These are phyloP conservation scores for Drosophila insularis DNA, from an alignment of 1,140 invertebrate species.

Conservation along the genomic window DNA sequence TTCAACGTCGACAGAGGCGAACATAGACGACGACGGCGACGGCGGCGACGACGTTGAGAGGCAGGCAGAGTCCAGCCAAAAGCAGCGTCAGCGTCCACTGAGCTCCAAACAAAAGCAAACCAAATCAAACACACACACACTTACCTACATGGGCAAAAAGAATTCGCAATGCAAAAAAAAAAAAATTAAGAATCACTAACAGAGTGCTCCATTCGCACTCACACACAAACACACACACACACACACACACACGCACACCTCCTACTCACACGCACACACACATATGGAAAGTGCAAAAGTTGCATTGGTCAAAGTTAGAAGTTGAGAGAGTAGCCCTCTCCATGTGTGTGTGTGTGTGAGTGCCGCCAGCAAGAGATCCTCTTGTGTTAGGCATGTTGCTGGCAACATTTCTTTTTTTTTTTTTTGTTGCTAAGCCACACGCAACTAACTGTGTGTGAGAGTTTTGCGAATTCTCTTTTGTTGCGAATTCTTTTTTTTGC, in stretches of 20 bases:
- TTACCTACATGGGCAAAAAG: slow-evolving; percentile 2
- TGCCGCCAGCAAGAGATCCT: slow-evolving; percentile 32
- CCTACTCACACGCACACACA: slow-evolving; percentile 18
- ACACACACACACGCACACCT: slow-evolving; percentile 22
- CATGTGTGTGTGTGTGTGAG: slow-evolving; percentile 18
- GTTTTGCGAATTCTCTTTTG: slow-evolving; percentile 44
- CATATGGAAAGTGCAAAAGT: slow-evolving; percentile 26
- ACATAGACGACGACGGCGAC: slow-evolving; percentile 27
- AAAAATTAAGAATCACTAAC: slow-evolving; percentile 12
- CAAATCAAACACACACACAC: slow-evolving; percentile 60
- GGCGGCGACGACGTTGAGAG: slow-evolving; percentile 15
- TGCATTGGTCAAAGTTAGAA: slow-evolving; percentile 34
- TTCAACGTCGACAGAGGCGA: slow-evolving; percentile 25
- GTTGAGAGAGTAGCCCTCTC: slow-evolving; percentile 5
- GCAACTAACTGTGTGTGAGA: slow-evolving; percentile 13
- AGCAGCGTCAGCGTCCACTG: slow-evolving; percentile 41
- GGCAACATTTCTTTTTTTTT: not conserved
- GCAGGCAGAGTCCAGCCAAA: slow-evolving; percentile 25
- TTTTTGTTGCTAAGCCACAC: slow-evolving; percentile 29
- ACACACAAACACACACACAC: slow-evolving; percentile 10
- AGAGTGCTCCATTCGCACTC: slow-evolving; percentile 7
- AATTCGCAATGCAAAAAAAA: slow-evolving; percentile 48
- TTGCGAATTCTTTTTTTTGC: slow-evolving; percentile 40
- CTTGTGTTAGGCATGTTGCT: slow-evolving; percentile 41
- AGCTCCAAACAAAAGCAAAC: slow-evolving; percentile 75